Evolutionary conservation across 2,797 vertebrate genomes (phyloP), one percentile per base, ranked within the genome.

Genomic region (Mionectes olivaceus): DNA sequence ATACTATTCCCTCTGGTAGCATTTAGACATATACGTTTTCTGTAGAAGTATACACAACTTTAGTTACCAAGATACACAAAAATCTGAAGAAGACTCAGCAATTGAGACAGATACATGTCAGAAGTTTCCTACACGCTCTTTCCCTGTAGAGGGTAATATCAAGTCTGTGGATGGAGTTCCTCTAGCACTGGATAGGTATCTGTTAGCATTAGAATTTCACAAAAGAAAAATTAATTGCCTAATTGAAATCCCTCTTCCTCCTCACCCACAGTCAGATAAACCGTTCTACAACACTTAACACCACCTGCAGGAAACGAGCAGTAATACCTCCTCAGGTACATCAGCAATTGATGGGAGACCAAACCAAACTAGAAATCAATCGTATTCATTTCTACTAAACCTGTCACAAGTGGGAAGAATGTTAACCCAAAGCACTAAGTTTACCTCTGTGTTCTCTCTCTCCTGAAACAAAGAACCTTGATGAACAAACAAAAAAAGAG

Each of bases 231-330:
- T 27, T 61, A 81, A 64, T 35, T 57, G 19, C 64, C 80, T 78
- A 67, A 70, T 43, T 89, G 24, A 70, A 47, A 28, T 70, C 57
- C 59, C 46, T 80, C 41, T 82, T 71, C 19, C 8, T 55, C 14
- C 16, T 89, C 53, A 30, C 19, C 24, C n/a, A 7, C 44, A 89
- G 71, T 28, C 43, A 79, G 28, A 39, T 46, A 74, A 92, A 75
- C 71, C 24, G 55, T 76, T 91, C 75, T 5, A 18, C 69, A 91
- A 75, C 68, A 61, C 53, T 74, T 89, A 57, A 75, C 84, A 94
- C 87, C 87, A 95, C 82, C 84, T 88, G 86, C 82, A 94, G 92
- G 92, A 86, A 94, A 71, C 32, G 2, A 7, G 11, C 32, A 91
- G 90, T 37, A 97, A 80, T 41, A 86, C 52, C 32, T 93, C 27